Evolutionary conservation across 1,140 invertebrate genomes (phyloP), one percentile per base, ranked within the genome.

Genomic region (Eueides isabella): DNA sequence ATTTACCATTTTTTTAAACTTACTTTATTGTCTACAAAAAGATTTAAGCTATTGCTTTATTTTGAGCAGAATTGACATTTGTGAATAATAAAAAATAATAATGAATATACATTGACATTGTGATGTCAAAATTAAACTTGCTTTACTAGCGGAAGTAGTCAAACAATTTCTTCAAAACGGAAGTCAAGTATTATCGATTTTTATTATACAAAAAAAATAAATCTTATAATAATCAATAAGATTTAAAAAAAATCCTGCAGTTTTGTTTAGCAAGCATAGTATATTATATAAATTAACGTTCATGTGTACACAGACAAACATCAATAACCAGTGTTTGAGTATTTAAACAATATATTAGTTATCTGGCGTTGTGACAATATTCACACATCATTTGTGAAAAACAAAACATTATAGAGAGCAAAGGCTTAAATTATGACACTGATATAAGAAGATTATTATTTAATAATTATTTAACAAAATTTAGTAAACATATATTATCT

Each of bases 281-380:
- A 55, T 55, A 55, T 55, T 11, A 55, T 55, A 61, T 70, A 61
- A 62, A 33, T 55, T 29, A 70, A 70, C 30, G 30, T 44, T 1
- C n/a, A 26, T 38, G 61, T 30, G 33, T 35, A 38, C 55, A 55
- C 26, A 35, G 55, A 38, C 67, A 70, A 70, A 70, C 67, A 69
- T 33, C 44, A 62, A 70, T 70, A 70, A 70, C 55, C 38, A 70
- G 28, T 61, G 26, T 70, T 35, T 70, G 67, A 70, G 67, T 70
- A 70, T 70, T 70, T 70, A 70, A 33, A 70, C 67, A 70, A 70
- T 28, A 12, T 35, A 62, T 70, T 64, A 71, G 68, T 30, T 61
- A 61, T 28, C 38, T 28, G 30, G 29, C 44, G 67, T n/a, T 69
- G 23, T 61, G 16, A 41, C 28, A 19, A 62, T 35, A 35, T 62